A percentile compares a stretch with the other conserved stretches of the same genome.
These are phyloP conservation scores for Myopa tessellatipennis DNA, from an alignment of 2,888 invertebrate genomes.

Conservation along the genomic window DNA sequence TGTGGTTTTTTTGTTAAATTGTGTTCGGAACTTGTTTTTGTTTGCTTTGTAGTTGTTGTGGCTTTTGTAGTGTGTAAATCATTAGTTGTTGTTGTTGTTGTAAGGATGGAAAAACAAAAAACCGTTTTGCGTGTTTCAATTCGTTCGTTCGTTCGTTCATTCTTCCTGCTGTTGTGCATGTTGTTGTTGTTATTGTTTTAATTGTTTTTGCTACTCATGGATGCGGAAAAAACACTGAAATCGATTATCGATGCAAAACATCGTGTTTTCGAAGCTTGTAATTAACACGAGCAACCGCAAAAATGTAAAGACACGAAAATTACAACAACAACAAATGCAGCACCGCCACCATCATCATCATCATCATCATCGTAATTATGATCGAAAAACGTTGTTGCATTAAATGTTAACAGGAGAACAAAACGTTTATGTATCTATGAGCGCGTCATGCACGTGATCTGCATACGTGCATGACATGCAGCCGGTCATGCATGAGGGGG, in stretches of 20 bases:
- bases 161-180: not conserved
- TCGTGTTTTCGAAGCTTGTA: not conserved
- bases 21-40: too few species aligned
- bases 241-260: not conserved
- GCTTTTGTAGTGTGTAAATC: too few species aligned
- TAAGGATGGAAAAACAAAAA: too few species aligned
- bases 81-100: too few species aligned
- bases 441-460: not conserved
- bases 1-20: too few species aligned
- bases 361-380: too few species aligned
- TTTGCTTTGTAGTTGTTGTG: too few species aligned
- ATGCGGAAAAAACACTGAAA: not conserved
- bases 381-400: not conserved
- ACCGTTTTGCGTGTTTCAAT: not conserved
- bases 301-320: not conserved
- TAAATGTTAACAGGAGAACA: too few species aligned
- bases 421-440: too few species aligned
- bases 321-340: not conserved
- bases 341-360: not conserved
- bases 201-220: not conserved
- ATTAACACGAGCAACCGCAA: not conserved
- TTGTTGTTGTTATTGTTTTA: constrained; percentile 5
- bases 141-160: not conserved
- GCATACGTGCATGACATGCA: too few species aligned
- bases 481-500: too few species aligned